A percentile compares a stretch with the other conserved stretches of the same genome.
Evolutionary conservation across 2,113 vertebrate species (phyloP).

Genomic region (Vulpes ferrilata): DNA sequence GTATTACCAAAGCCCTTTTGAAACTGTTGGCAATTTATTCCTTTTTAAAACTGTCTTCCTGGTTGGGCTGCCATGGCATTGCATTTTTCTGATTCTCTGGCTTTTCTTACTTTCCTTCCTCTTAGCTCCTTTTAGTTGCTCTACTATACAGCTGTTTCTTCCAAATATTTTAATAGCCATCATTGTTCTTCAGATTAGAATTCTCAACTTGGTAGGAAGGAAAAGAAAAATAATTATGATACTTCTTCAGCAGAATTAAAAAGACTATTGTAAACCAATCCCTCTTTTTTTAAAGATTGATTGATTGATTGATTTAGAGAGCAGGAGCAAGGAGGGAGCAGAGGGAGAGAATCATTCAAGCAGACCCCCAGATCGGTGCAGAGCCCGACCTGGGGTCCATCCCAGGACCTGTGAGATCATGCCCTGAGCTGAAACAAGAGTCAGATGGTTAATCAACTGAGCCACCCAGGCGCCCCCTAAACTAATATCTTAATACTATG

Average conservation of each 20-base stretch:
- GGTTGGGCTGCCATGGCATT: background rate
- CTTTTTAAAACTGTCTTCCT: background rate
- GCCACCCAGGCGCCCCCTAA: background rate
- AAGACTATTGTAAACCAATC: background rate
- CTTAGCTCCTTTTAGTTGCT: background rate
- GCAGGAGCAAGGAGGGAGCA: background rate
- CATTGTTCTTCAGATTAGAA: background rate
- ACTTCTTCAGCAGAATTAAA: background rate
- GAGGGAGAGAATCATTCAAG: background rate
- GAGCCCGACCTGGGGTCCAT: background rate
- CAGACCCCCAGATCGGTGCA: rapidly evolving
- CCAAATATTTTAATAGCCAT: background rate
- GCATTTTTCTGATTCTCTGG: background rate
- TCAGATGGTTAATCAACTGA: background rate
- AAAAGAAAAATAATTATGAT: background rate
- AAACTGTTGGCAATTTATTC: background rate
- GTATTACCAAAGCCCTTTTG: background rate
- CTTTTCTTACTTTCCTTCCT: background rate
- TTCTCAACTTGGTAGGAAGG: background rate
- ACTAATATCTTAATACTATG: background rate
- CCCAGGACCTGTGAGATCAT: background rate
- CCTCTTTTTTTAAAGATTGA: background rate
- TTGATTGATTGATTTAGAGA: background rate
- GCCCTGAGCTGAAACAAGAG: background rate
- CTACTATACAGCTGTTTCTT: background rate